A percentile compares a stretch with the other conserved stretches of the same genome.
Evolutionary conservation across 2,888 invertebrate genomes (phyloP).

Genomic region (Parnassius glacialis): DNA sequence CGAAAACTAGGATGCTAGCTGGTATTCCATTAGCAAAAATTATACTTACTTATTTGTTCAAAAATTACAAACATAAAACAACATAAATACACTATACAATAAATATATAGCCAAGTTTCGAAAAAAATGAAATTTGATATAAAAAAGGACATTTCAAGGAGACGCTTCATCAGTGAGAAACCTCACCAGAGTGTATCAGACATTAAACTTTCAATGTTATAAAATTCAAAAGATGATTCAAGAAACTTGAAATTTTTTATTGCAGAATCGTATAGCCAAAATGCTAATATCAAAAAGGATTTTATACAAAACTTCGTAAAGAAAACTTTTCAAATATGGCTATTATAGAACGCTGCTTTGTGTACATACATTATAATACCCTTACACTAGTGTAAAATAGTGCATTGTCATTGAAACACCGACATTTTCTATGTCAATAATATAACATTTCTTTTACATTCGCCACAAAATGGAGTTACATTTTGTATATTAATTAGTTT

Average conservation of each 20-base stretch:
- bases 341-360: constrained; percentile 26
- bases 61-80: too few species aligned
- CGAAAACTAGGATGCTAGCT: not conserved
- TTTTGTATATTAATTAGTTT: constrained; percentile 59
- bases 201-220: too few species aligned
- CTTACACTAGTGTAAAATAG: constrained; percentile 60
- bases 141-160: not conserved
- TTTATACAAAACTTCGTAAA: not conserved
- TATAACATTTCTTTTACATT: constrained; percentile 55
- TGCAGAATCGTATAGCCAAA: too few species aligned
- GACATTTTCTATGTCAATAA: constrained; percentile 61
- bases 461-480: constrained; percentile 59
- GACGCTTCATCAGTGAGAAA: too few species aligned
- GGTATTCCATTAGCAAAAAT: not conserved
- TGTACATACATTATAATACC: constrained; percentile 35
- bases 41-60: too few species aligned
- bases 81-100: too few species aligned
- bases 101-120: not conserved
- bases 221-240: too few species aligned
- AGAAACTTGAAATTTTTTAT: too few species aligned
- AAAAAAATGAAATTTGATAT: too few species aligned
- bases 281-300: too few species aligned
- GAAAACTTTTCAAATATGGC: not conserved
- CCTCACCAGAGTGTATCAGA: too few species aligned
- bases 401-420: constrained; percentile 51